These are phyloP conservation scores for Didymodactylos carnosus DNA, from an alignment of 2,888 invertebrate species.

Conservation along the genomic window DNA sequence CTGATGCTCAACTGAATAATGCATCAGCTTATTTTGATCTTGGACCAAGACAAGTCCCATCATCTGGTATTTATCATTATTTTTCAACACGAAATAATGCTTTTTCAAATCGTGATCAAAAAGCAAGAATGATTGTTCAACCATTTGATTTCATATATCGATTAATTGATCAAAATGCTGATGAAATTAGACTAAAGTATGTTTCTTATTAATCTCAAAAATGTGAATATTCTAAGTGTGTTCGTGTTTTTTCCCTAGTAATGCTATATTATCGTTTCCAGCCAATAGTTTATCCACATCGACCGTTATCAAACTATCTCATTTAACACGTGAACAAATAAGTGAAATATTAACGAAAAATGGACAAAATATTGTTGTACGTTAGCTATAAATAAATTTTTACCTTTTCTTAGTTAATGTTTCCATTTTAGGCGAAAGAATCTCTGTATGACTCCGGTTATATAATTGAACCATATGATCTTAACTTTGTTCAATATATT, in stretches of 20 bases:
- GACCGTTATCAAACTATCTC: background rate
- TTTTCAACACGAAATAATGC: slow-evolving; percentile 32
- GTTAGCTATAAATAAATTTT: background rate
- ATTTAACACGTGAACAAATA: background rate
- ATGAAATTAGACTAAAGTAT: background rate
- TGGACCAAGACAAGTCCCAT: slow-evolving; percentile 22
- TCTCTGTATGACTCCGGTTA: background rate
- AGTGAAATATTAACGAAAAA: background rate
- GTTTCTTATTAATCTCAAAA: background rate
- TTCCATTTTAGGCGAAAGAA: background rate
- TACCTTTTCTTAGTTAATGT: background rate
- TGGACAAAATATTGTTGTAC: background rate
- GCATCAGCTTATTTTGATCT: slow-evolving; percentile 33
- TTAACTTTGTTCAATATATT: background rate
- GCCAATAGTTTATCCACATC: background rate
- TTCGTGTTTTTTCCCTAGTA: background rate
- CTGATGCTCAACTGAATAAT: slow-evolving; percentile 23
- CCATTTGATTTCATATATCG: background rate
- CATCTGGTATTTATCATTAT: slow-evolving; percentile 25
- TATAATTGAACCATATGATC: background rate
- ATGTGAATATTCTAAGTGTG: background rate
- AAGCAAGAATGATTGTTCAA: slow-evolving; percentile 22
- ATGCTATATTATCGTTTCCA: background rate
- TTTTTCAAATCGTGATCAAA: slow-evolving; percentile 33
- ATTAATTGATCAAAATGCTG: background rate